A percentile compares a stretch with the other conserved stretches of the same genome.
Evolutionary conservation across 2,888 invertebrate species (phyloP).

Genomic region (Chymomyza fuscimana): DNA sequence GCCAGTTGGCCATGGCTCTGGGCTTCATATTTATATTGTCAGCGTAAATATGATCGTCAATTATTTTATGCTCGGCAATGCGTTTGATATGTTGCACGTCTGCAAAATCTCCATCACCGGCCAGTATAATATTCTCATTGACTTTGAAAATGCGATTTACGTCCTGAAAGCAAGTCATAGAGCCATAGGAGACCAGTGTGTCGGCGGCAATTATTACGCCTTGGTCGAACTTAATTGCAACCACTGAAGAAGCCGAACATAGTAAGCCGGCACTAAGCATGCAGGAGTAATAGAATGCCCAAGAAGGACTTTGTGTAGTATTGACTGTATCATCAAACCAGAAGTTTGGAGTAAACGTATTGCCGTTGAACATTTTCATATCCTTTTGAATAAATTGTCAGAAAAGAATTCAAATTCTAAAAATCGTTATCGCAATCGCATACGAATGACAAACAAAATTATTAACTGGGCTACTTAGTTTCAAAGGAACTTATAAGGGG

Average conservation of each 20-base stretch:
- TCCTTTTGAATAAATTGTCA: no score
- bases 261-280: slow-evolving; percentile 85
- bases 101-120: slow-evolving; percentile 96
- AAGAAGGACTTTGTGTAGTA: no score
- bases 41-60: slow-evolving; percentile 93
- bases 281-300: neutral
- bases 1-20: slow-evolving; percentile 94
- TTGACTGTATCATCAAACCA: no score
- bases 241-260: slow-evolving; percentile 94
- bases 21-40: slow-evolving; percentile 95
- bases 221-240: slow-evolving; percentile 92
- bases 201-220: slow-evolving; percentile 97
- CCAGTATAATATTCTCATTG: slow-evolving; percentile 93
- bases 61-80: slow-evolving; percentile 82
- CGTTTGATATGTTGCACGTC: slow-evolving; percentile 91
- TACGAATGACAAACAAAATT: no score
- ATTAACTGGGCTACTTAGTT: no score
- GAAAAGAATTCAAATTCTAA: no score
- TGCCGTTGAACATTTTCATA: no score
- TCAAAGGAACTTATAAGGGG: no score
- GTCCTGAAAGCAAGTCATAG: slow-evolving; percentile 92
- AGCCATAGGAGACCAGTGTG: slow-evolving; percentile 95
- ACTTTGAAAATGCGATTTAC: slow-evolving; percentile 92
- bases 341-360: no score
- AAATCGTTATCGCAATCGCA: no score